Percentiles rank a stretch among this genome's conserved stretches.
Conservation (phyloP, 2,888 invertebrate genomes). For the Phengaris alcon region DNA sequence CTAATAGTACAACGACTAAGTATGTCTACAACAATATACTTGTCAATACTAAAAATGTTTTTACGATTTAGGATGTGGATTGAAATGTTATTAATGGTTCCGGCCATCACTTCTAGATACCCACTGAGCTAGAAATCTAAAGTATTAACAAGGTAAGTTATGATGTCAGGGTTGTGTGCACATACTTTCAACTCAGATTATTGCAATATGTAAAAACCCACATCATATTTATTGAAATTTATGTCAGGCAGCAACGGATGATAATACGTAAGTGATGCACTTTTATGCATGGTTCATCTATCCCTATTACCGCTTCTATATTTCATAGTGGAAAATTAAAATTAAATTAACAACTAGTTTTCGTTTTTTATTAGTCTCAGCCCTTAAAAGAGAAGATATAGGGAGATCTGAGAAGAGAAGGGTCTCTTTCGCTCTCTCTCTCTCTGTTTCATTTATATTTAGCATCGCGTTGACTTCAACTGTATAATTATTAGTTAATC, state of each 20-base stretch:
- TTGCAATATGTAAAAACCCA: conserved; percentile 18
- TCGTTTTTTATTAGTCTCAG: no score
- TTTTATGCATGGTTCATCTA: background rate
- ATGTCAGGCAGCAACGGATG: background rate
- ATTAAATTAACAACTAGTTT: background rate
- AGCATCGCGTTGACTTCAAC: no score
- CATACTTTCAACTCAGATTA: background rate
- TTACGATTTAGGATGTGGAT: conserved; percentile 1
- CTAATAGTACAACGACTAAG: no score
- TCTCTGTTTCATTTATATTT: no score
- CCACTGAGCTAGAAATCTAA: background rate
- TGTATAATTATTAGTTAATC: no score
- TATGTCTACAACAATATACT: background rate
- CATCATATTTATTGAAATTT: conserved; percentile 13
- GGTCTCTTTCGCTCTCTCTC: no score
- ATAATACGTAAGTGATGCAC: background rate
- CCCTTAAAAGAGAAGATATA: no score
- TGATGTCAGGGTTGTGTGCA: conserved; percentile 15
- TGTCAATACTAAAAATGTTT: background rate
- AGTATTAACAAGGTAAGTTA: background rate
- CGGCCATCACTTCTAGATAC: conserved; percentile 3
- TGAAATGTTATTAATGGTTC: background rate
- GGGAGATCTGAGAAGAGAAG: no score
- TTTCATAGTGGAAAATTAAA: background rate
- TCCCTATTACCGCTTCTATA: background rate